phyloP scores from a whole-genome alignment of 2,888 invertebrate genomes.

The Oscheius sp. region DNA sequence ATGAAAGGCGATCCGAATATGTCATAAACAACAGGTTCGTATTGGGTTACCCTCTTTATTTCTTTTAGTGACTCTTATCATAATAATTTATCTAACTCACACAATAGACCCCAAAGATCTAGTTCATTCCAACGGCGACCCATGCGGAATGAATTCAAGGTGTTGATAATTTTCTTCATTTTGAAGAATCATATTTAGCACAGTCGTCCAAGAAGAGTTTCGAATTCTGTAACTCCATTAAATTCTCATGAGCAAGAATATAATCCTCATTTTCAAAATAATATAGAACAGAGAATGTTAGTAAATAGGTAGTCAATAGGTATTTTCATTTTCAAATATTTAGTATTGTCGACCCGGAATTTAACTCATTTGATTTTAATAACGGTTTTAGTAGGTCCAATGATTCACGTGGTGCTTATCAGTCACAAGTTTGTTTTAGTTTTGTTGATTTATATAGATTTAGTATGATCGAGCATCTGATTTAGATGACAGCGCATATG shows the following conservation, averaged over 20 bases:
- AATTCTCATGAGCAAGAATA: not conserved
- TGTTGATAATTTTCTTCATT: not conserved
- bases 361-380: not conserved
- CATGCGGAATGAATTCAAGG: not conserved
- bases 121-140: slow-evolving; percentile 21
- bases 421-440: not conserved
- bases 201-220: not conserved
- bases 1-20: slow-evolving; percentile 15
- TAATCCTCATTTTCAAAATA: not conserved
- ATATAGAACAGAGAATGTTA: slow-evolving; percentile 1
- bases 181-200: not conserved
- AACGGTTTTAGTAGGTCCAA: slow-evolving; percentile 2
- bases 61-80: slow-evolving; percentile 11
- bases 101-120: not conserved
- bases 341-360: slow-evolving; percentile 4
- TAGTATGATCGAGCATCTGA: not conserved
- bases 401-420: not conserved
- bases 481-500: not conserved
- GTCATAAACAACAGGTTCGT: slow-evolving; percentile 15
- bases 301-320: not conserved
- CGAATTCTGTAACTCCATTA: slow-evolving; percentile 10
- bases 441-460: not conserved
- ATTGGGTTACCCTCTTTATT: not conserved
- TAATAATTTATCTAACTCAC: slow-evolving; percentile 1
- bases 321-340: not conserved